Base-by-base conservation (phyloP, 2,888 invertebrate genomes). In the Thalpophila matura region DNA sequence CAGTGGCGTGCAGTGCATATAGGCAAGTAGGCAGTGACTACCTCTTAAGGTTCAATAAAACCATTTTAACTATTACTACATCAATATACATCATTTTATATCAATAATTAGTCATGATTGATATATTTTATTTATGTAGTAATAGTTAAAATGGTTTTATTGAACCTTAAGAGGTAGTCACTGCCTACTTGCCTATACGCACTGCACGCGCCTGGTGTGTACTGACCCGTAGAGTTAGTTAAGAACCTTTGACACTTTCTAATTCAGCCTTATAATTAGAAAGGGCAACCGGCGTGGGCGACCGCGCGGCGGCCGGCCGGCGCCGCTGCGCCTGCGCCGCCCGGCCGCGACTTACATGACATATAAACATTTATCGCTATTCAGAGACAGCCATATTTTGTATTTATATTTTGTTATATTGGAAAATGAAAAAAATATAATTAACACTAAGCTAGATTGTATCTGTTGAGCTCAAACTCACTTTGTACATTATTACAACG, bases 261-360 rank as follows among this genome's bases (percentile, higher is more conserved):
- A 94, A 94, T 89, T 90, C 94, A 94, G 95, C 95, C 95, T 94
- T 94, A 88, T 83, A 89, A 93, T 94, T 93, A 94, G 94, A 94
- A 94, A 94, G 92, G 88, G 89, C 89, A 89, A 88, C 75, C 73
- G 84, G 77, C 63, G 81, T 77, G 88, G 90, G 91, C 92, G 91
- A 90, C 79, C 91, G 91, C 92, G 88, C 42, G 29, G 60, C 56
- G 45, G 27, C 24, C 69, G 59, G 31, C 62, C 66, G 67, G 53
- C 61, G 80, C 79, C 72, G 12, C n/a, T 1, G 7, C 24, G 12
- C 9, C 2, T n/a, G 10, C 5, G 4, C 27, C 18, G 24, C 6
- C 7, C 26, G 12, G 4, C 10, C 18, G 4, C 27, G 43, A 1
- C 10, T 14, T 38, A 38, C 67, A 7, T 60, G 61, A 55, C 20